Percentiles rank a stretch among this genome's conserved stretches.
phyloP scores from a whole-genome alignment of 2,113 vertebrate genomes.

The Corythaeola cristata region DNA sequence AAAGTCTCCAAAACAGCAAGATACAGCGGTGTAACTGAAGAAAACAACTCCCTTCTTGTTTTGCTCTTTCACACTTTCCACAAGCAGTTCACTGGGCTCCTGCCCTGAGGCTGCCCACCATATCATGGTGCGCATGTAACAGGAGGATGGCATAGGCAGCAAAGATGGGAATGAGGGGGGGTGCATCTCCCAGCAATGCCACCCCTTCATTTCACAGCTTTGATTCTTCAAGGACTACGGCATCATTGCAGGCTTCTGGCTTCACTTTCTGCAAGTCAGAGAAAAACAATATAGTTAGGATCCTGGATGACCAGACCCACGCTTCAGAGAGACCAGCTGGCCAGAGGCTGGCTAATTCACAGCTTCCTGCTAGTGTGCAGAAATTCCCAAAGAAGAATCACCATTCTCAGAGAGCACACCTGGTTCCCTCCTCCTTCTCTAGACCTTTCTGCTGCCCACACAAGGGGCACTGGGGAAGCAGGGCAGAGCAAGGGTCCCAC shows the following conservation, averaged over 20 bases:
- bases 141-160: background rate
- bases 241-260: background rate
- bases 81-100: background rate
- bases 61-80: background rate
- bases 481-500: background rate
- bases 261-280: constrained; percentile 53
- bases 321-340: background rate
- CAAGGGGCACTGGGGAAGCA: background rate
- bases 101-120: background rate
- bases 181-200: background rate
- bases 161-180: background rate
- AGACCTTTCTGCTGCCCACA: background rate
- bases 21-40: background rate
- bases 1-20: background rate
- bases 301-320: background rate
- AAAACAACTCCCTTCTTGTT: background rate
- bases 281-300: constrained; percentile 4
- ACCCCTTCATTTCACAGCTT: background rate
- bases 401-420: background rate
- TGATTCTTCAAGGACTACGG: constrained; percentile 36
- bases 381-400: background rate
- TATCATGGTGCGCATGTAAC: background rate
- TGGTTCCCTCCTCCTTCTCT: background rate
- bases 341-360: background rate
- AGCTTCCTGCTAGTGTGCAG: background rate